Evolutionary conservation across 2,113 vertebrate species (phyloP).

Genomic region (Triplophysa tibetana): DNA sequence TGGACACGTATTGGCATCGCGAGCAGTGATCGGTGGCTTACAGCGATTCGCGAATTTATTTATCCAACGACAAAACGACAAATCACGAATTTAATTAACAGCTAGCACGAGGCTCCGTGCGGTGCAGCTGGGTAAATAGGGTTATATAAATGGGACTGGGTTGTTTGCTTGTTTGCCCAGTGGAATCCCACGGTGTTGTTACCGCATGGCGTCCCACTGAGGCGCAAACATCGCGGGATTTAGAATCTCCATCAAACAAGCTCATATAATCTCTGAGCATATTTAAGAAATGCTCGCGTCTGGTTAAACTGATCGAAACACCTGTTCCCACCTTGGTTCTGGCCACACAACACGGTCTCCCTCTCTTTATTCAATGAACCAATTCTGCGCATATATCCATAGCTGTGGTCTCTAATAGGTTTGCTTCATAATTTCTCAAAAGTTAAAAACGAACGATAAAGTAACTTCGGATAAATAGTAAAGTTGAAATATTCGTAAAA

Average conservation of each 20-base stretch:
- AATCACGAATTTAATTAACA: conserved; percentile 80
- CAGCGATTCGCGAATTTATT: conserved; percentile 61
- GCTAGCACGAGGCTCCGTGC: conserved; percentile 30
- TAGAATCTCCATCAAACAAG: conserved; percentile 58
- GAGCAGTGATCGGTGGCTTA: conserved; percentile 29
- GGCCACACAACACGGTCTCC: not conserved
- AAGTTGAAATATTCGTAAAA: too few relatives aligned
- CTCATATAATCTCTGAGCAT: conserved; percentile 61
- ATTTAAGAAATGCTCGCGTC: conserved; percentile 53
- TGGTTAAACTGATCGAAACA: conserved; percentile 54
- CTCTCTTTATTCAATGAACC: not conserved
- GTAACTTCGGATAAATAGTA: too few relatives aligned
- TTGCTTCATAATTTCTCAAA: too few relatives aligned
- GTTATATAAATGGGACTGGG: conserved; percentile 57
- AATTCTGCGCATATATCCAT: too few relatives aligned
- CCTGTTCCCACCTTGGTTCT: conserved; percentile 49
- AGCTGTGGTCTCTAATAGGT: too few relatives aligned
- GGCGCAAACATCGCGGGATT: conserved; percentile 65
- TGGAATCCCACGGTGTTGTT: conserved; percentile 57
- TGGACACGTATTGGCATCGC: conserved; percentile 14
- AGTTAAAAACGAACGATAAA: too few relatives aligned
- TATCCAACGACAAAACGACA: conserved; percentile 65
- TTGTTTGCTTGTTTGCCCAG: conserved; percentile 55
- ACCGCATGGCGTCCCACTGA: conserved; percentile 40
- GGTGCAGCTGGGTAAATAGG: conserved; percentile 75